These are phyloP conservation scores for Amphibalanus amphitrite DNA, from an alignment of 1,140 invertebrate genomes.

Conservation along the genomic window DNA sequence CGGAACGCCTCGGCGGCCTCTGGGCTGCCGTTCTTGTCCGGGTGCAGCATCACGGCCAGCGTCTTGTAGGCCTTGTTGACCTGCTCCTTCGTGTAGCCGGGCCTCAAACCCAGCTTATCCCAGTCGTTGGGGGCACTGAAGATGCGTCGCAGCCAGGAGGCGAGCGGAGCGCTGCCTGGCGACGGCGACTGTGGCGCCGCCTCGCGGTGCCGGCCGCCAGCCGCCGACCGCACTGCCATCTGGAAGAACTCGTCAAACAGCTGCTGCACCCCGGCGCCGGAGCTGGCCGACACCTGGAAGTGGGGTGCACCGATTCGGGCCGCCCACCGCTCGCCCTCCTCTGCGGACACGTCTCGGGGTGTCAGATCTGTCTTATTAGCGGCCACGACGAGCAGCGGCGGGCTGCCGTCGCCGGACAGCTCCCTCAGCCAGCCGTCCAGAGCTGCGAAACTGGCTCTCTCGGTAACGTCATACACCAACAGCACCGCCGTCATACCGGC, in stretches of 20 bases:
- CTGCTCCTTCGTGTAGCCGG: slow-evolving; percentile 26
- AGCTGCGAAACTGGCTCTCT: slow-evolving; percentile 16
- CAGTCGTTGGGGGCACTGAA: slow-evolving; percentile 2
- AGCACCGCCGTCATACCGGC: slow-evolving; percentile 18
- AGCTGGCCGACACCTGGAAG: slow-evolving; percentile 16
- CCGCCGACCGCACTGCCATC: slow-evolving; percentile 29
- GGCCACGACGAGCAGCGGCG: neutral
- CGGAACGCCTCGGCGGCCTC: slow-evolving; percentile 35
- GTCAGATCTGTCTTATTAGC: neutral
- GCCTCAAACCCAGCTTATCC: neutral
- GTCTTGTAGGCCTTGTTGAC: slow-evolving; percentile 31
- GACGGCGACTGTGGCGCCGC: slow-evolving; percentile 31
- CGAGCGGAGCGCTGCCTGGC: slow-evolving; percentile 32
- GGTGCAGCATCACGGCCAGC: slow-evolving; percentile 31
- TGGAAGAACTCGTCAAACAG: slow-evolving; percentile 31
- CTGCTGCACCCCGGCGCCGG: slow-evolving; percentile 14
- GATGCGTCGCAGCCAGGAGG: slow-evolving; percentile 19
- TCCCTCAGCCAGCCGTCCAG: slow-evolving; percentile 18
- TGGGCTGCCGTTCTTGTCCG: slow-evolving; percentile 32
- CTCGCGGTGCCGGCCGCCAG: slow-evolving; percentile 32
- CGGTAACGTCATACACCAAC: slow-evolving; percentile 17
- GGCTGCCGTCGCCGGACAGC: neutral
- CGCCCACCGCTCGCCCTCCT: slow-evolving; percentile 14
- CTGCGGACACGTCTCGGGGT: neutral
- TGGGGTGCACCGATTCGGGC: slow-evolving; percentile 15